Evolutionary conservation across 2,888 invertebrate genomes (phyloP).

Genomic region (Zele albiditarsus): DNA sequence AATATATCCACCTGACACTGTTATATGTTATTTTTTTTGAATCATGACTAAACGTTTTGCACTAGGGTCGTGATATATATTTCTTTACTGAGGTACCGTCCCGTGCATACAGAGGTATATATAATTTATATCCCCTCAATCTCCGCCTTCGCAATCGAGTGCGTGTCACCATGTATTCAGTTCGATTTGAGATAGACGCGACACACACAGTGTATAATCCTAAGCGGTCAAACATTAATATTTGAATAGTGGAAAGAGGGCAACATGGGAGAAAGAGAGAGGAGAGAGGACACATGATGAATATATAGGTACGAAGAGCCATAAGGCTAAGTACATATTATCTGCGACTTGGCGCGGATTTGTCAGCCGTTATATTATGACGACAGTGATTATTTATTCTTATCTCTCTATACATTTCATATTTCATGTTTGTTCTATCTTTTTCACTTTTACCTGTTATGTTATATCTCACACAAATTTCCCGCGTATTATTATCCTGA

Average conservation of each 20-base stretch:
- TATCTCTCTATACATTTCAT: slow-evolving; percentile 16
- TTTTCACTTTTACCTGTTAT: not conserved
- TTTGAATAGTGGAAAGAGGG: slow-evolving; percentile 56
- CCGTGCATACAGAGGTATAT: not conserved
- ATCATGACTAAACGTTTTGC: not conserved
- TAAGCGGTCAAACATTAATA: slow-evolving; percentile 59
- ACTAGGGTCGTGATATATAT: not conserved
- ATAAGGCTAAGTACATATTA: slow-evolving; percentile 47
- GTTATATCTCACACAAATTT: not conserved
- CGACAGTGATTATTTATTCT: slow-evolving; percentile 37
- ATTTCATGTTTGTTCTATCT: slow-evolving; percentile 16
- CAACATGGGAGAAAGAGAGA: slow-evolving; percentile 42
- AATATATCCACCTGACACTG: not conserved
- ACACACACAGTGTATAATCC: slow-evolving; percentile 47
- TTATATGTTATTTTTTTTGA: not conserved
- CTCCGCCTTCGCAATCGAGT: not conserved
- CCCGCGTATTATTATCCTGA: too few relatives aligned
- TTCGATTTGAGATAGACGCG: slow-evolving; percentile 20
- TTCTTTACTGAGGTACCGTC: not conserved
- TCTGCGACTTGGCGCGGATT: slow-evolving; percentile 39
- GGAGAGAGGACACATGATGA: not conserved
- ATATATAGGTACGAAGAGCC: slow-evolving; percentile 44
- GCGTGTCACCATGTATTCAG: slow-evolving; percentile 10
- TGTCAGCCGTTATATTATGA: slow-evolving; percentile 44
- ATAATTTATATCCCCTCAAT: not conserved